A percentile compares a stretch with the other conserved stretches of the same genome.
phyloP scores from a whole-genome alignment of 2,888 invertebrate genomes.

The Chymomyza fuscimana region DNA sequence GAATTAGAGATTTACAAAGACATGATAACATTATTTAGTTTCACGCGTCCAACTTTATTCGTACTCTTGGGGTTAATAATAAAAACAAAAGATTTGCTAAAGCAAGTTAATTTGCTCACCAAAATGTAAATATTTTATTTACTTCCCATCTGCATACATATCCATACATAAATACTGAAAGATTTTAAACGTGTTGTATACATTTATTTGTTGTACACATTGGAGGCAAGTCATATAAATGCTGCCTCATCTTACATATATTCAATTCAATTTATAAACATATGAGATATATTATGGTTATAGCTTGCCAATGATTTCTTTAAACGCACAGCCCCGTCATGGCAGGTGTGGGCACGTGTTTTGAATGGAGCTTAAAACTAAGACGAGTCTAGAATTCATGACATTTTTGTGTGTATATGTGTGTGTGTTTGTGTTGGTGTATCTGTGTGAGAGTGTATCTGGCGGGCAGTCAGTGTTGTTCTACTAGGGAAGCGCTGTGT shows the following conservation, averaged over 20 bases:
- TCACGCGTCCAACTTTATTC: too few relatives aligned
- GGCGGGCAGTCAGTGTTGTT: slow-evolving; percentile 12
- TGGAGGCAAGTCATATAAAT: background rate
- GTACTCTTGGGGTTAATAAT: background rate
- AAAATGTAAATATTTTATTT: background rate
- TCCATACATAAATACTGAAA: background rate
- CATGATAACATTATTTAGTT: too few relatives aligned
- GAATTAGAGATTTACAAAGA: too few relatives aligned
- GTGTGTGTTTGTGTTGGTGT: slow-evolving; percentile 8
- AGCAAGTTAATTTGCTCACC: background rate
- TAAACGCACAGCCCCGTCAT: background rate
- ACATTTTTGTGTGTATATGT: background rate
- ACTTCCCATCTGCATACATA: background rate
- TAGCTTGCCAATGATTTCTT: background rate
- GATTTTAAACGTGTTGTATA: background rate
- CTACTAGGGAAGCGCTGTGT: background rate
- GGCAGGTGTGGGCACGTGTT: background rate
- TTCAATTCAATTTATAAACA: background rate
- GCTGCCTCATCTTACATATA: background rate
- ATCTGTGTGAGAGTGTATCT: slow-evolving; percentile 12
- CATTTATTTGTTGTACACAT: slow-evolving; percentile 1
- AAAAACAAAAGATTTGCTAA: background rate
- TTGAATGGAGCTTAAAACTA: slow-evolving; percentile 39
- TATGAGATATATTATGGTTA: background rate
- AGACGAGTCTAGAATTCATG: slow-evolving; percentile 39